A percentile compares a stretch with the other conserved stretches of the same genome.
phyloP scores from a whole-genome alignment of 2,888 invertebrate species.

The Scelioninae gen. 2 region DNA sequence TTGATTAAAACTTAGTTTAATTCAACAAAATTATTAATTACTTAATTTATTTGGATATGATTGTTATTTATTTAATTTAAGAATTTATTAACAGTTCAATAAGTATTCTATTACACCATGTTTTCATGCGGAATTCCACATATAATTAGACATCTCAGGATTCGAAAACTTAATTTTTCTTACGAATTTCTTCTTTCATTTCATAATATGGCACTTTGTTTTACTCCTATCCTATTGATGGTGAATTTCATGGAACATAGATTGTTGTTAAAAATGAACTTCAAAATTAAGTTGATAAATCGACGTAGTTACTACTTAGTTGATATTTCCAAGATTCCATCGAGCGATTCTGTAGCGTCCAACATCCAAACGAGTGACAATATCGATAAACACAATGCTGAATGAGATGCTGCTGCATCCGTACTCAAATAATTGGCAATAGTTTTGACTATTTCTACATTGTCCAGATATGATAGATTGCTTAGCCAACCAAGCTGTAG shows the following conservation, averaged over 20 bases:
- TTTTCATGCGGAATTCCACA: slow-evolving; percentile 56
- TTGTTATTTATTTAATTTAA: not conserved
- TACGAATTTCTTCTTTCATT: not conserved
- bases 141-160: slow-evolving; percentile 65
- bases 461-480: slow-evolving; percentile 62
- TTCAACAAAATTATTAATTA: not conserved
- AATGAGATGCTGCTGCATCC: slow-evolving; percentile 66
- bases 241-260: too few relatives aligned
- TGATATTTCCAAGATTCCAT: slow-evolving; percentile 70
- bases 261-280: not conserved
- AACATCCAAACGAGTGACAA: slow-evolving; percentile 74
- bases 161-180: slow-evolving; percentile 64
- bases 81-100: not conserved
- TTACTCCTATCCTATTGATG: not conserved
- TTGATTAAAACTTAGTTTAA: not conserved
- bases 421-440: slow-evolving; percentile 68
- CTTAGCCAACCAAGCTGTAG: slow-evolving; percentile 30
- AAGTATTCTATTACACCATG: slow-evolving; percentile 6
- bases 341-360: slow-evolving; percentile 73
- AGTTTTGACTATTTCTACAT: slow-evolving; percentile 62
- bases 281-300: slow-evolving; percentile 1
- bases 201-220: not conserved
- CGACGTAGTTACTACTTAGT: slow-evolving; percentile 66
- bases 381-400: slow-evolving; percentile 69
- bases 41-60: not conserved